phyloP scores from a whole-genome alignment of 2,888 invertebrate genomes.

The Oscheius sp. region DNA sequence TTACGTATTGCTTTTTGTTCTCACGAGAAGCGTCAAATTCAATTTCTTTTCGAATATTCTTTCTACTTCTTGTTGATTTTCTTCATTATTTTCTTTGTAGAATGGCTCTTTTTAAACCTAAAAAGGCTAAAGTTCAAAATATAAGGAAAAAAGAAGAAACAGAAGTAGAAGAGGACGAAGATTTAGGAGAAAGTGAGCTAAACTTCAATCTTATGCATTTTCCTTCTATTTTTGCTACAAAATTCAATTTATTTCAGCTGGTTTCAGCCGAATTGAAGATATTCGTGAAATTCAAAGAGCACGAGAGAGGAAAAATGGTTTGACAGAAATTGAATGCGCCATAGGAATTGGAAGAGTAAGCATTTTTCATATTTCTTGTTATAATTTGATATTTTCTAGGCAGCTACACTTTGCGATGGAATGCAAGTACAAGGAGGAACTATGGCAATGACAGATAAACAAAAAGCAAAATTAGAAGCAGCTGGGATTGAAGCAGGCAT shows the following conservation, averaged over 20 bases:
- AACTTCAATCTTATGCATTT: not conserved
- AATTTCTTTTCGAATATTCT: not conserved
- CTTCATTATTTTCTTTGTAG: not conserved
- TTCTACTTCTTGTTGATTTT: not conserved
- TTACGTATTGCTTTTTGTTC: not conserved
- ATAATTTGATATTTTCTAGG: constrained; percentile 28
- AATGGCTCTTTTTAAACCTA: constrained; percentile 37
- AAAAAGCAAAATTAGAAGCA: constrained; percentile 66
- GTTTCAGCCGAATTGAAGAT: constrained; percentile 49
- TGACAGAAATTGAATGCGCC: constrained; percentile 70
- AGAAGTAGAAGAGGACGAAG: constrained; percentile 19
- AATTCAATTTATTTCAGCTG: not conserved
- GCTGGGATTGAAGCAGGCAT: constrained; percentile 69
- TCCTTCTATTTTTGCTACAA: not conserved
- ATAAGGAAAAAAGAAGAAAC: constrained; percentile 4
- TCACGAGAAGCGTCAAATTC: not conserved
- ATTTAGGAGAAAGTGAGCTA: constrained; percentile 9
- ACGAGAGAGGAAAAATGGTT: constrained; percentile 64
- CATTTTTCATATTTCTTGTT: not conserved
- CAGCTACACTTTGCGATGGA: constrained; percentile 50
- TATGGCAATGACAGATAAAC: constrained; percentile 61
- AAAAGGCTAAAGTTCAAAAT: constrained; percentile 19
- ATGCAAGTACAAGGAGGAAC: constrained; percentile 62
- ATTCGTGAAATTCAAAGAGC: constrained; percentile 69
- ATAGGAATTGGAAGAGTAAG: constrained; percentile 62